These are phyloP conservation scores for Zaprionus camerounensis DNA, from an alignment of 1,140 invertebrate species.

Conservation along the genomic window DNA sequence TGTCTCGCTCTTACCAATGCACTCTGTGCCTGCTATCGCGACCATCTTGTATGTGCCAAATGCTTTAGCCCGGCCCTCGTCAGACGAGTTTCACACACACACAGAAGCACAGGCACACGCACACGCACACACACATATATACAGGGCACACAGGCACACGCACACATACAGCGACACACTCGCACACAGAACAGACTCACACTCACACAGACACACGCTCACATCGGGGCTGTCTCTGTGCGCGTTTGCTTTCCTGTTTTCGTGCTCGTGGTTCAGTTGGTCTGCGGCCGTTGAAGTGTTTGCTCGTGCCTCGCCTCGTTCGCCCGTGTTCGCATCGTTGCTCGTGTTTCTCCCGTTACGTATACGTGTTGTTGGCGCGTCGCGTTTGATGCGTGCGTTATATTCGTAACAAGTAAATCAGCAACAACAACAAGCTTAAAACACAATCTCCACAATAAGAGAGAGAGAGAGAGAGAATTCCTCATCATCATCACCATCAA, in stretches of 20 bases:
- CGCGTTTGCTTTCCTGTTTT: conserved; percentile 73
- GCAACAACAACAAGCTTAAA: conserved; percentile 29
- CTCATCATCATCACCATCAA: conserved; percentile 46
- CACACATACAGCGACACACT: conserved; percentile 6
- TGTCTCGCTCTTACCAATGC: conserved; percentile 35
- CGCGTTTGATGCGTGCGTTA: conserved; percentile 44
- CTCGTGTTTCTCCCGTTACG: conserved; percentile 41
- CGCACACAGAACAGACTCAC: neutral
- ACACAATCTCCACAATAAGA: conserved; percentile 12
- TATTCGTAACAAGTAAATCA: conserved; percentile 9
- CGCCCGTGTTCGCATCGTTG: conserved; percentile 38
- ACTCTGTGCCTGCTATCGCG: conserved; percentile 49
- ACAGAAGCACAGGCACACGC: neutral
- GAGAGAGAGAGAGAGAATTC: conserved; percentile 33
- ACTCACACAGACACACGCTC: conserved; percentile 3
- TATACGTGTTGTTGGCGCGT: conserved; percentile 56
- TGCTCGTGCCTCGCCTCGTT: conserved; percentile 61
- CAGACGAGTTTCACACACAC: conserved; percentile 57
- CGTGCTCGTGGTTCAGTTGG: conserved; percentile 76
- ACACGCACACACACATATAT: neutral
- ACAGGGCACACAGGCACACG: neutral
- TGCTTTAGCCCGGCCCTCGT: conserved; percentile 68
- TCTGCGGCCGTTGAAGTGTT: conserved; percentile 84
- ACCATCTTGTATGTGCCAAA: conserved; percentile 81
- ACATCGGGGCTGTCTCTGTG: conserved; percentile 28